Evolutionary conservation across 1,140 invertebrate species (phyloP).

Genomic region (Laupala kohalensis): DNA sequence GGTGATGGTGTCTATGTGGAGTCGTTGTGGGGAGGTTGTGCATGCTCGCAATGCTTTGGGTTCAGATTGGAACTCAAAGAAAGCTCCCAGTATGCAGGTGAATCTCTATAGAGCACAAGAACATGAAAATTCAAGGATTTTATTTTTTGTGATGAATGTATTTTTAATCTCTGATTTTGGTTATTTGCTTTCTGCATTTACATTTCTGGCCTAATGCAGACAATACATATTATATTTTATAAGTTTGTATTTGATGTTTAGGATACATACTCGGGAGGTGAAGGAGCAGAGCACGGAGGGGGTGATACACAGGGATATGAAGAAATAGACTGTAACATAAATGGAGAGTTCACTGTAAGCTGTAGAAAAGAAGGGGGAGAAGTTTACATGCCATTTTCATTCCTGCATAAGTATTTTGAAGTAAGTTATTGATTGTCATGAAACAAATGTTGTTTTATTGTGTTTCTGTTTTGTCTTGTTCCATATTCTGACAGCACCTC

Average conservation of each 20-base stretch:
- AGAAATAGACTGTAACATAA: conserved; percentile 81
- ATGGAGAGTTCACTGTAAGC: conserved; percentile 71
- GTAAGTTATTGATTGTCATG: no score
- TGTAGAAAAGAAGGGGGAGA: conserved; percentile 76
- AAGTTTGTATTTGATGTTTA: background rate
- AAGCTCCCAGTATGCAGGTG: conserved; percentile 7
- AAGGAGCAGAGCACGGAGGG: conserved; percentile 1
- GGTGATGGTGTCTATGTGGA: conserved; percentile 38
- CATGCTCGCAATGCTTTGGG: background rate
- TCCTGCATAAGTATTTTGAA: conserved; percentile 90
- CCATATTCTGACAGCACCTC: background rate
- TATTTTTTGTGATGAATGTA: background rate
- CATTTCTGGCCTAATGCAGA: no score
- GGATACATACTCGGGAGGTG: conserved; percentile 10
- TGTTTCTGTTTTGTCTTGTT: no score
- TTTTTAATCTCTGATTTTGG: no score
- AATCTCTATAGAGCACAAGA: no score
- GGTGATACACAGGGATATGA: conserved; percentile 36
- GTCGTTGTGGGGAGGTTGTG: conserved; percentile 32
- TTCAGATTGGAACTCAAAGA: conserved; percentile 7
- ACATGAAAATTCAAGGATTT: no score
- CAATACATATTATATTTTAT: background rate
- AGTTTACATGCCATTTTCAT: conserved; percentile 84
- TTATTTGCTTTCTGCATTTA: no score
- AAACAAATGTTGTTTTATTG: no score